phyloP scores from a whole-genome alignment of 2,888 invertebrate genomes.

The Cantharis flavilabris region DNA sequence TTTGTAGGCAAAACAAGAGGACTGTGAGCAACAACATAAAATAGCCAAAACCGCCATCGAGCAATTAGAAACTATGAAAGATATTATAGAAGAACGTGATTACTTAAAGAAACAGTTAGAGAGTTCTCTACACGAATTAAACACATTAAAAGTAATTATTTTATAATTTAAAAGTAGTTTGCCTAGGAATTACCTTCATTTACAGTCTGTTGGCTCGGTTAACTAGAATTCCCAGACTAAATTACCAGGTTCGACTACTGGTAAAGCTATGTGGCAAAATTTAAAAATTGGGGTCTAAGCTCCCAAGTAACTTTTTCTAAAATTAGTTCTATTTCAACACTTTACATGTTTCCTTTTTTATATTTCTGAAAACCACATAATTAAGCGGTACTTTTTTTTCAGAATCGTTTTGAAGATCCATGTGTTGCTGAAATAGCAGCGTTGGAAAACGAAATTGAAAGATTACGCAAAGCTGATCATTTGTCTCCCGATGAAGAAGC shows the following conservation, averaged over 20 bases:
- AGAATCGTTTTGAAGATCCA: constrained; percentile 18
- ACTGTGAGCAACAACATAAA: constrained; percentile 43
- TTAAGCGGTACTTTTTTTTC: background rate
- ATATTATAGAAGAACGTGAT: constrained; percentile 41
- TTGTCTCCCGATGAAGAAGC: constrained; percentile 45
- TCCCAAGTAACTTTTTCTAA: no score
- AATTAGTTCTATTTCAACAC: no score
- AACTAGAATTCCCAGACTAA: no score
- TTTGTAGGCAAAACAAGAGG: constrained; percentile 41
- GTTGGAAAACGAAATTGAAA: constrained; percentile 45
- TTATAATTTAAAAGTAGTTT: background rate
- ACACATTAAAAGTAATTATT: constrained; percentile 38
- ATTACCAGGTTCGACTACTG: no score
- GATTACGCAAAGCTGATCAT: constrained; percentile 37
- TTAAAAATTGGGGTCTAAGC: no score
- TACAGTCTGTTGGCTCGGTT: no score
- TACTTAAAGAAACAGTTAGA: constrained; percentile 39
- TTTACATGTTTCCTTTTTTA: no score
- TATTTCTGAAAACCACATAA: background rate
- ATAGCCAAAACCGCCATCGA: constrained; percentile 43
- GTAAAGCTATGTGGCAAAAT: no score
- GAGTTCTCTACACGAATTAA: constrained; percentile 42
- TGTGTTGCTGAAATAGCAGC: constrained; percentile 39
- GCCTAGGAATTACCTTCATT: no score
- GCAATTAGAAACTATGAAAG: constrained; percentile 44